Percentiles rank a stretch among this genome's conserved stretches.
Conservation (phyloP, 2,113 vertebrate species). For the Pionites leucogaster region DNA sequence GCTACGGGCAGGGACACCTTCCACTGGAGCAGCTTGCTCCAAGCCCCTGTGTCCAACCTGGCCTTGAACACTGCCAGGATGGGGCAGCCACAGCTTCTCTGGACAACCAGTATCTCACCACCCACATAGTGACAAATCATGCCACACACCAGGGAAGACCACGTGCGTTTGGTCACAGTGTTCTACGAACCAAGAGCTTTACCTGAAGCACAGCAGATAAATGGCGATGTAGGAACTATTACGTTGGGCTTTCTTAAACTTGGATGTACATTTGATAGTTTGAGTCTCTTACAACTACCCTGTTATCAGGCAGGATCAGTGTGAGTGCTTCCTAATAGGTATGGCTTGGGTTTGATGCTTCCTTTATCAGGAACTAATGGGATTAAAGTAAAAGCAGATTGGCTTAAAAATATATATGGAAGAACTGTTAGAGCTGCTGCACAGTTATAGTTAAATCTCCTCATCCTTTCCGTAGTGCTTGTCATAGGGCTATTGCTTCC, state of each 20-base stretch:
- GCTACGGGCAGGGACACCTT: not conserved
- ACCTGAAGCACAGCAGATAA: not conserved
- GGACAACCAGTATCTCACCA: not conserved
- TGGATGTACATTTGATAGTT: not conserved
- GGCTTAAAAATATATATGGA: not conserved
- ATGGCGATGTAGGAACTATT: not conserved
- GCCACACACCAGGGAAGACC: not conserved
- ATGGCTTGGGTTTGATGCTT: not conserved
- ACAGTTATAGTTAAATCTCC: not conserved
- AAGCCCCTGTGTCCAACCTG: not conserved
- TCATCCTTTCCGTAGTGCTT: not conserved
- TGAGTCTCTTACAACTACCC: not conserved
- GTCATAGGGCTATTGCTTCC: not conserved
- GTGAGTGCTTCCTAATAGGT: not conserved
- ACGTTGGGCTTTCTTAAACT: not conserved
- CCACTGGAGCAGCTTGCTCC: not conserved
- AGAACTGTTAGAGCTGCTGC: not conserved
- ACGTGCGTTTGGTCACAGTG: rapidly evolving
- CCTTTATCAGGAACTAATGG: not conserved
- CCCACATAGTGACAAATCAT: not conserved
- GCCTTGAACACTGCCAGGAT: not conserved
- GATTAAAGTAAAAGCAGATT: not conserved
- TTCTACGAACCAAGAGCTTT: not conserved
- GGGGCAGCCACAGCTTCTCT: not conserved
- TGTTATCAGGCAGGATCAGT: not conserved